Percentiles rank a stretch among this genome's conserved stretches.
phyloP scores from a whole-genome alignment of 2,113 vertebrate species.

The Mellivora capensis region DNA sequence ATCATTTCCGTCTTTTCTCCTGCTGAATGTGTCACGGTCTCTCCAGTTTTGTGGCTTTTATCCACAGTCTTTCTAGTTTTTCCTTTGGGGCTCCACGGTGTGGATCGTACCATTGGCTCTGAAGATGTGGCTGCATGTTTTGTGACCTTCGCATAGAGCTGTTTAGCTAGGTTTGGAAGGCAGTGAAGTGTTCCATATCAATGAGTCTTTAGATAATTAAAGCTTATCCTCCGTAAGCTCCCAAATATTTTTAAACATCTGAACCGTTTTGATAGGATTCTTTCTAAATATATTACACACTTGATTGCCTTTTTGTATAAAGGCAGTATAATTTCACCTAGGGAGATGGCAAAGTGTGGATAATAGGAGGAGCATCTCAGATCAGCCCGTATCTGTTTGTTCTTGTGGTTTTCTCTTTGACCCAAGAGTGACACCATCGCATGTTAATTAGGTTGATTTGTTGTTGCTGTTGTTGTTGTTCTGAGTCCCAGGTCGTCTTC shows the following conservation, averaged over 20 bases:
- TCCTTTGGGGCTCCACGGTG: not conserved
- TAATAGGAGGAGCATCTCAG: not conserved
- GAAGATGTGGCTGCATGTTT: not conserved
- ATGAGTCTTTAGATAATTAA: constrained; percentile 57
- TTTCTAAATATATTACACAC: constrained; percentile 62
- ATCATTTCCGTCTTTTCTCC: not conserved
- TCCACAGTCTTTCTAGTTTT: not conserved
- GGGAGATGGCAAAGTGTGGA: not conserved
- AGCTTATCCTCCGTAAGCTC: constrained; percentile 17
- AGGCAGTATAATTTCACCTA: constrained; percentile 12
- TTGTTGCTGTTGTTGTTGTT: not conserved
- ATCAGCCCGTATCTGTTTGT: not conserved
- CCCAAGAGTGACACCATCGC: not conserved
- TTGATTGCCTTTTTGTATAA: constrained; percentile 46
- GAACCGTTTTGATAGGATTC: constrained; percentile 54
- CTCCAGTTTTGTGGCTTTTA: not conserved
- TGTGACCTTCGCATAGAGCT: not conserved
- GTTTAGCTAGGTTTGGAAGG: constrained; percentile 7
- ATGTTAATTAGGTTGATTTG: constrained; percentile 15
- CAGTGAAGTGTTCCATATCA: constrained; percentile 10
- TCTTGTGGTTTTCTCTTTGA: constrained; percentile 17
- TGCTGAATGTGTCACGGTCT: not conserved
- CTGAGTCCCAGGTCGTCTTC: not conserved
- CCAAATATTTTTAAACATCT: constrained; percentile 58
- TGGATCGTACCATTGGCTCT: not conserved